Conservation (phyloP, 2,113 vertebrate species). For the Etheostoma cragini region DNA sequence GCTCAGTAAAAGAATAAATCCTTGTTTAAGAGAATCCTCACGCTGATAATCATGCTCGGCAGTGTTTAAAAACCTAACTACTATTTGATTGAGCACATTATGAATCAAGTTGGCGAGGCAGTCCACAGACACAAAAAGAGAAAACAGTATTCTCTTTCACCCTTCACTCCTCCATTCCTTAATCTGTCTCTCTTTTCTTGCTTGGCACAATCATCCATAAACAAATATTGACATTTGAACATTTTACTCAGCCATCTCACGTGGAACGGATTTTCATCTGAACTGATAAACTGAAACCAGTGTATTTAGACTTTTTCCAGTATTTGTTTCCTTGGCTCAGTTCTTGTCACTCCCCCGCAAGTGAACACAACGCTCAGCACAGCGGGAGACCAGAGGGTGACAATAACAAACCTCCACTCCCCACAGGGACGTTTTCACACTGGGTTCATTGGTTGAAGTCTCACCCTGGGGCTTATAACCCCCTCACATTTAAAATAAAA, state of each 20-base stretch:
- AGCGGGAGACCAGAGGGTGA: conserved; percentile 6
- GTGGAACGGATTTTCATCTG: not conserved
- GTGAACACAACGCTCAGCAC: not conserved
- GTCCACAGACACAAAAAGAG: not conserved
- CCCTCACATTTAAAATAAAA: too few relatives aligned
- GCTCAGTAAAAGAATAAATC: conserved; percentile 17
- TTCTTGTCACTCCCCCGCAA: not conserved
- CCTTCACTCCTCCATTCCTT: not conserved
- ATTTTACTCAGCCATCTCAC: conserved; percentile 10
- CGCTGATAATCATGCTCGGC: not conserved
- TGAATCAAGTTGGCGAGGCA: not conserved
- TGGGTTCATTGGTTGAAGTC: not conserved
- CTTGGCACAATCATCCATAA: not conserved
- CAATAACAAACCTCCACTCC: conserved; percentile 9
- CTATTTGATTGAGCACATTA: conserved; percentile 6
- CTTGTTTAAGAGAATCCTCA: conserved; percentile 17
- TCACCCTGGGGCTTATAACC: not conserved
- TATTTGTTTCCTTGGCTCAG: not conserved
- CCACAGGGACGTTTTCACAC: conserved; percentile 3
- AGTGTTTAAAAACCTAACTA: conserved; percentile 29
- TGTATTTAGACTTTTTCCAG: not conserved
- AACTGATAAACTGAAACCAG: not conserved
- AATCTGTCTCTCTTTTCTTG: not conserved
- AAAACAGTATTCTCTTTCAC: not conserved
- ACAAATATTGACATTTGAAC: conserved; percentile 15